These are phyloP conservation scores for Noctua pronuba DNA, from an alignment of 2,888 invertebrate species.

Conservation along the genomic window DNA sequence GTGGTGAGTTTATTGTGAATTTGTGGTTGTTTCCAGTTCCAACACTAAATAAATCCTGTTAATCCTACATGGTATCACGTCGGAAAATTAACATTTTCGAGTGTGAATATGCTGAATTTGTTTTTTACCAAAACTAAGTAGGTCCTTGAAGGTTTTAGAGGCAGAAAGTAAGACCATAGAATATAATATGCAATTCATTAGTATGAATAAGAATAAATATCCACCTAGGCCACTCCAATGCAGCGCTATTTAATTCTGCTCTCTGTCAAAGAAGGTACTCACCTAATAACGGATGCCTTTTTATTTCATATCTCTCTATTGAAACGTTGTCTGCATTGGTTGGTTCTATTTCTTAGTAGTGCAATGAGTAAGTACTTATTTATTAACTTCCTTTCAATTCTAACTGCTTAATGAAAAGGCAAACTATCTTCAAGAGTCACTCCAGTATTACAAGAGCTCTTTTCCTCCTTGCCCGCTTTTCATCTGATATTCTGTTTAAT, in stretches of 20 bases:
- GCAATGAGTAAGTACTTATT: constrained; percentile 19
- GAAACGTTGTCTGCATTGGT: not conserved
- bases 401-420: constrained; percentile 28
- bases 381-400: constrained; percentile 21
- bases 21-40: not conserved
- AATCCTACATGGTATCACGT: not conserved
- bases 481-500: constrained; percentile 40
- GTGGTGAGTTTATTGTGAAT: not conserved
- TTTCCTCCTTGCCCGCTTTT: constrained; percentile 20
- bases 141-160: not conserved
- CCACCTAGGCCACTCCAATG: not conserved
- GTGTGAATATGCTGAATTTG: not conserved
- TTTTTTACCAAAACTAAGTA: not conserved
- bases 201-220: not conserved
- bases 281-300: not conserved
- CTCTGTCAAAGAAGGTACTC: not conserved
- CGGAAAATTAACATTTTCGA: not conserved
- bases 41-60: not conserved
- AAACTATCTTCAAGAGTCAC: constrained; percentile 33
- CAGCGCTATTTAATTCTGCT: not conserved
- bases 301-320: constrained; percentile 2
- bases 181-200: not conserved
- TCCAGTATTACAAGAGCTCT: constrained; percentile 22
- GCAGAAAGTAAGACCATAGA: not conserved
- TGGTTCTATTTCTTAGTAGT: constrained; percentile 12